These are phyloP conservation scores for Rhinoptilus africanus DNA, from an alignment of 2,113 vertebrate species.

Conservation along the genomic window DNA sequence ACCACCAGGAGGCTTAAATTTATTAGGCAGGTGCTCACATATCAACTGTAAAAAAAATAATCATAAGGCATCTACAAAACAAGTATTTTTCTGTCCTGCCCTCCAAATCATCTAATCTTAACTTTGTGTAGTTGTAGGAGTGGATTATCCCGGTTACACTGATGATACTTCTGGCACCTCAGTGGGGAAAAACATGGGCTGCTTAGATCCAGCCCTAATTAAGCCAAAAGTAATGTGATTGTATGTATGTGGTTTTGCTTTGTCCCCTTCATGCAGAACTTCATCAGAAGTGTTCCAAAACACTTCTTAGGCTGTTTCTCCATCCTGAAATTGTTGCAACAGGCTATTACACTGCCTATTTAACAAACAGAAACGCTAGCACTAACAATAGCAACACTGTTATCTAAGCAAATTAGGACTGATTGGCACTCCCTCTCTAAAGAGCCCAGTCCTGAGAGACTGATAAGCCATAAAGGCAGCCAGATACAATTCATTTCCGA, in stretches of 20 bases:
- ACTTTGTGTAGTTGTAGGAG: background rate
- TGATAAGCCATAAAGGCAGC: background rate
- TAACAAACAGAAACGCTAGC: background rate
- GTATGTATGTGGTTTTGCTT: fast-evolving
- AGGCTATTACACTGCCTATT: background rate
- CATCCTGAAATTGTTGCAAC: background rate
- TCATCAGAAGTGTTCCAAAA: background rate
- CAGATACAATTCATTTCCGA: background rate
- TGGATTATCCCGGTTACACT: background rate
- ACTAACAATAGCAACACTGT: slow-evolving; percentile 24
- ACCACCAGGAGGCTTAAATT: background rate
- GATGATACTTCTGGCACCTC: background rate
- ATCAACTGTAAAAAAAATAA: background rate
- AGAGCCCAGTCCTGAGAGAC: background rate
- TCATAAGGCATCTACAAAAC: background rate
- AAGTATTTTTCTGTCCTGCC: background rate
- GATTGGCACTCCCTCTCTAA: background rate
- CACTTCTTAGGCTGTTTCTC: background rate
- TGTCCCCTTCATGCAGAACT: background rate
- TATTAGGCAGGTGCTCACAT: background rate
- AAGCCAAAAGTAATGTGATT: background rate
- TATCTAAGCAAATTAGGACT: background rate
- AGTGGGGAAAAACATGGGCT: background rate
- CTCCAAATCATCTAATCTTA: background rate
- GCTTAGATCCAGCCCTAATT: background rate